Conservation (phyloP, 2,113 vertebrate genomes). For the Chloebia gouldiae region DNA sequence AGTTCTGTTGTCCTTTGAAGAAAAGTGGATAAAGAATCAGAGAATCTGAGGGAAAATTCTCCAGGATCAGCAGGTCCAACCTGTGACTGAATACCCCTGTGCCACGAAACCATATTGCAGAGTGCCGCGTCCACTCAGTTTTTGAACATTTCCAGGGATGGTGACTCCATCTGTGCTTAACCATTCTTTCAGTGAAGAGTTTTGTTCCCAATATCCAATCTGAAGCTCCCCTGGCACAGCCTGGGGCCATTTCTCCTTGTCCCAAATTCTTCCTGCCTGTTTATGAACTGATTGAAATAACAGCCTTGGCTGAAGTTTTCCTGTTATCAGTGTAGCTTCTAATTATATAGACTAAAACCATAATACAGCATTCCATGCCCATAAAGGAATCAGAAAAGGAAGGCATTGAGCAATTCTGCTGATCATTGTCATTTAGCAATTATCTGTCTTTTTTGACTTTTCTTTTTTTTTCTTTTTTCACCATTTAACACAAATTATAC, state of each 20-base stretch:
- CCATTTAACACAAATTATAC: not conserved
- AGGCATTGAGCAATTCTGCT: conserved; percentile 30
- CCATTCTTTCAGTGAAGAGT: not conserved
- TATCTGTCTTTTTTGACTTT: conserved; percentile 20
- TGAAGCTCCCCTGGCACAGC: not conserved
- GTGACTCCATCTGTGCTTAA: not conserved
- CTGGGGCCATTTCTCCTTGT: not conserved
- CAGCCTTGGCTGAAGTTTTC: conserved; percentile 50
- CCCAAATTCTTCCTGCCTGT: not conserved
- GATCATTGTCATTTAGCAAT: conserved; percentile 7
- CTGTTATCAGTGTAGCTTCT: conserved; percentile 52
- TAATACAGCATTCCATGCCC: conserved; percentile 46
- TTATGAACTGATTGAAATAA: conserved; percentile 39
- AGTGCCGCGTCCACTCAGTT: not conserved
- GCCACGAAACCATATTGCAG: not conserved
- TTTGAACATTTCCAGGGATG: not conserved
- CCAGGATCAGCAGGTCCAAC: not conserved
- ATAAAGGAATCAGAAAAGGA: conserved; percentile 41
- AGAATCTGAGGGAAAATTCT: not conserved
- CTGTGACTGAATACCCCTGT: fast-evolving
- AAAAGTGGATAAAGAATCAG: not conserved
- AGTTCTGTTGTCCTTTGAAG: not conserved
- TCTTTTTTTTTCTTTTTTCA: not conserved
- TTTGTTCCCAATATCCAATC: not conserved
- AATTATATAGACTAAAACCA: conserved; percentile 57